These are phyloP conservation scores for Hydrophis major DNA, from an alignment of 2,797 vertebrate genomes.

Conservation along the genomic window DNA sequence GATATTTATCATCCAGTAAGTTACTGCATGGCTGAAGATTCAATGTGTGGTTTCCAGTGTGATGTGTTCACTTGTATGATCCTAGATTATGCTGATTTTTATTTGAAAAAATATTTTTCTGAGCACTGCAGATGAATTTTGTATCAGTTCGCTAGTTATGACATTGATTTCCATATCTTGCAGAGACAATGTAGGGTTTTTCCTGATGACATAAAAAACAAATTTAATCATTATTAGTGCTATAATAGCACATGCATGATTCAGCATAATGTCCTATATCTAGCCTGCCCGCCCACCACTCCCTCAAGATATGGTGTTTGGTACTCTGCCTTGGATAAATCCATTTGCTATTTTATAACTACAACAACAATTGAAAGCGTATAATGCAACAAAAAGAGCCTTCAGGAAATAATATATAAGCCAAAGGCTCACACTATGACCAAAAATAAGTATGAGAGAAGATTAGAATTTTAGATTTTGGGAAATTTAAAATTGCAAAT, in stretches of 20 bases:
- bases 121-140: neutral
- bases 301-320: neutral
- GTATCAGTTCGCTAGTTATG: neutral
- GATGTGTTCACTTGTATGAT: slow-evolving; percentile 63
- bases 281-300: accelerated
- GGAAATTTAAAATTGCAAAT: neutral
- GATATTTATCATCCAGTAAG: slow-evolving; percentile 99
- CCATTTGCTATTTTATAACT: neutral
- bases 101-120: slow-evolving; percentile 1
- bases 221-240: neutral
- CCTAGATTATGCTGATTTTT: neutral
- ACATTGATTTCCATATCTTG: slow-evolving; percentile 14
- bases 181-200: neutral
- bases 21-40: slow-evolving; percentile 63
- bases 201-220: neutral
- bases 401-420: neutral
- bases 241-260: neutral
- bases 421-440: neutral
- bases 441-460: neutral
- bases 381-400: neutral
- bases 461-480: neutral
- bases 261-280: neutral
- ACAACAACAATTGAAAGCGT: neutral
- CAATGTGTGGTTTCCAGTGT: slow-evolving; percentile 62
- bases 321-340: neutral